Percentiles rank a stretch among this genome's conserved stretches.
Conservation (phyloP, 2,888 invertebrate genomes). For the Chouioia cunea region DNA sequence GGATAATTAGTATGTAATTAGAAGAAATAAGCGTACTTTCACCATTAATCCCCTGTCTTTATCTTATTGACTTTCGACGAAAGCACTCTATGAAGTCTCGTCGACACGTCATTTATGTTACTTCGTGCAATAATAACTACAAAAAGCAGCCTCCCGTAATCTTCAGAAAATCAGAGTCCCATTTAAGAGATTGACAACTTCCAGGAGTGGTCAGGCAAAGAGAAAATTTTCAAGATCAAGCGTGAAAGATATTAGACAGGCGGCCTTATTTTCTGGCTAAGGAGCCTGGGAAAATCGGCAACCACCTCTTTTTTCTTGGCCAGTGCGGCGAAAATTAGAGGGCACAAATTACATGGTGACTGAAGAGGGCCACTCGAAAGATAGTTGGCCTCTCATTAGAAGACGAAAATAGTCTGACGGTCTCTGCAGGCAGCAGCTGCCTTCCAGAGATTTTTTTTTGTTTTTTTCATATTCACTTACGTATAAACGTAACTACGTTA, state of each 20-base stretch:
- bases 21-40: too few relatives aligned
- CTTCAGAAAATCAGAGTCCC: not conserved
- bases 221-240: constrained; percentile 33
- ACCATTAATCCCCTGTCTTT: too few relatives aligned
- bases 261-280: too few relatives aligned
- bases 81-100: too few relatives aligned
- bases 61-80: too few relatives aligned
- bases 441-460: constrained; percentile 1
- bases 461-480: not conserved
- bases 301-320: not conserved
- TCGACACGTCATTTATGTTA: too few relatives aligned
- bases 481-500: not conserved
- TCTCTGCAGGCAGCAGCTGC: constrained; percentile 30
- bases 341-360: not conserved
- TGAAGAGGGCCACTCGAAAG: constrained; percentile 22
- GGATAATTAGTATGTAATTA: too few relatives aligned
- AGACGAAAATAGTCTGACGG: constrained; percentile 40
- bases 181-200: not conserved
- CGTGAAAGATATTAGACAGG: constrained; percentile 42
- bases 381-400: constrained; percentile 30
- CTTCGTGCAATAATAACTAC: too few relatives aligned
- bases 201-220: constrained; percentile 9
- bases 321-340: constrained; percentile 31
- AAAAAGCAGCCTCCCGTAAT: not conserved
- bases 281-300: constrained; percentile 4